phyloP scores from a whole-genome alignment of 2,888 invertebrate genomes.

The Synanthedon tipuliformis region DNA sequence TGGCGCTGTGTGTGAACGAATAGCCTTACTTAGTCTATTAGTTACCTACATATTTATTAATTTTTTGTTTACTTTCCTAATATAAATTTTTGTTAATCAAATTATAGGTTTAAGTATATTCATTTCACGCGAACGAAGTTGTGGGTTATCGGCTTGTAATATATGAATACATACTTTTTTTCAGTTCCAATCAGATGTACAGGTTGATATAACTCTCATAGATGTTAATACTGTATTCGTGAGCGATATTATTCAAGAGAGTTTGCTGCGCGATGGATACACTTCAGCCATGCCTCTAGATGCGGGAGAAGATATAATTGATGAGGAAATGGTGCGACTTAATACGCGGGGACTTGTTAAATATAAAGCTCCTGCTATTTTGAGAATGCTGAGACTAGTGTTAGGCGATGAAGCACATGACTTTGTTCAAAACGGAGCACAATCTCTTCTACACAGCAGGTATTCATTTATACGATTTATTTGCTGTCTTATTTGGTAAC shows the following conservation, averaged over 20 bases:
- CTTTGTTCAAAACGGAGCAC: constrained; percentile 30
- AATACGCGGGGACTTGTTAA: constrained; percentile 32
- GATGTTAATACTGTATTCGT: constrained; percentile 47
- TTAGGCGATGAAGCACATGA: constrained; percentile 28
- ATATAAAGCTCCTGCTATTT: constrained; percentile 43
- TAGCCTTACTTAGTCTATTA: too few relatives aligned
- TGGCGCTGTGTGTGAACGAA: too few relatives aligned
- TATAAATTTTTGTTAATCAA: too few relatives aligned
- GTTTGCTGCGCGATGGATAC: constrained; percentile 38
- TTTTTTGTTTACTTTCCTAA: too few relatives aligned
- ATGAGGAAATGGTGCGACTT: constrained; percentile 28
- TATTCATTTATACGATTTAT: constrained; percentile 10
- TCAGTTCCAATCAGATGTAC: constrained; percentile 29
- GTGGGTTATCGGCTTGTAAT: too few relatives aligned
- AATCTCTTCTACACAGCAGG: constrained; percentile 30
- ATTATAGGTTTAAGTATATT: too few relatives aligned
- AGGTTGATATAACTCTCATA: constrained; percentile 23
- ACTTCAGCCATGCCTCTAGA: constrained; percentile 20
- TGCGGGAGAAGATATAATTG: constrained; percentile 21
- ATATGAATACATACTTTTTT: constrained; percentile 3
- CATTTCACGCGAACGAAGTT: too few relatives aligned
- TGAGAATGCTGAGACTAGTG: constrained; percentile 35
- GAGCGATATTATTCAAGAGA: constrained; percentile 51
- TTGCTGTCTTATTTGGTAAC: not conserved
- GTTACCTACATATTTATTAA: too few relatives aligned